These are phyloP conservation scores for Drosophila bunnanda DNA, from an alignment of 2,888 invertebrate species.

Conservation along the genomic window DNA sequence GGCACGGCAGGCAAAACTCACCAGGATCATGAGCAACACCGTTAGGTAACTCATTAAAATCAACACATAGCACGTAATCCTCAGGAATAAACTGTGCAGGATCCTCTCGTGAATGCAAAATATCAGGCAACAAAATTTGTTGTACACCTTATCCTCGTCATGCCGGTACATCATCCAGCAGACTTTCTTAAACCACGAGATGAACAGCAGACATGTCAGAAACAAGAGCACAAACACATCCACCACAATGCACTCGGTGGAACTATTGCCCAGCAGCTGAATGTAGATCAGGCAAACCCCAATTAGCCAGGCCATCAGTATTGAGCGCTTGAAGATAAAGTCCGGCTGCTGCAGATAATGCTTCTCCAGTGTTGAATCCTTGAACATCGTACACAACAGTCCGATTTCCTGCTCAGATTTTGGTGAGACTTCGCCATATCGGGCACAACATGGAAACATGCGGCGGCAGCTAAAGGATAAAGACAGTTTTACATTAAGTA, in stretches of 20 bases:
- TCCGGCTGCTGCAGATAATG: conserved; percentile 59
- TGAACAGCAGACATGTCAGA: neutral
- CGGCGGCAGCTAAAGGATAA: neutral
- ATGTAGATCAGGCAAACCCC: conserved; percentile 3
- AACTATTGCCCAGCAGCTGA: neutral
- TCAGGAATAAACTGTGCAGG: neutral
- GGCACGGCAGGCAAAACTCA: conserved; percentile 21
- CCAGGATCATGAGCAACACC: conserved; percentile 46
- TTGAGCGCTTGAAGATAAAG: neutral
- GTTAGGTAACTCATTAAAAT: neutral
- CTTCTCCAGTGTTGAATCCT: neutral
- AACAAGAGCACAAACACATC: neutral
- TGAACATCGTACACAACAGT: neutral
- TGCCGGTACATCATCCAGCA: too few relatives aligned
- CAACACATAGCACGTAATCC: neutral
- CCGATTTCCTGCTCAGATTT: conserved; percentile 84
- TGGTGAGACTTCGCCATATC: conserved; percentile 81
- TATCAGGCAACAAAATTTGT: neutral
- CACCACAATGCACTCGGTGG: neutral
- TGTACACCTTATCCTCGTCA: neutral
- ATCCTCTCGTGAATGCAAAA: neutral
- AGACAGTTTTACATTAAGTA: neutral
- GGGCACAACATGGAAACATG: neutral
- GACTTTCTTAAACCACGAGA: neutral
- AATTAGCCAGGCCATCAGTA: neutral